phyloP scores from a whole-genome alignment of 1,140 invertebrate species.

The Dendroctonus ponderosae region DNA sequence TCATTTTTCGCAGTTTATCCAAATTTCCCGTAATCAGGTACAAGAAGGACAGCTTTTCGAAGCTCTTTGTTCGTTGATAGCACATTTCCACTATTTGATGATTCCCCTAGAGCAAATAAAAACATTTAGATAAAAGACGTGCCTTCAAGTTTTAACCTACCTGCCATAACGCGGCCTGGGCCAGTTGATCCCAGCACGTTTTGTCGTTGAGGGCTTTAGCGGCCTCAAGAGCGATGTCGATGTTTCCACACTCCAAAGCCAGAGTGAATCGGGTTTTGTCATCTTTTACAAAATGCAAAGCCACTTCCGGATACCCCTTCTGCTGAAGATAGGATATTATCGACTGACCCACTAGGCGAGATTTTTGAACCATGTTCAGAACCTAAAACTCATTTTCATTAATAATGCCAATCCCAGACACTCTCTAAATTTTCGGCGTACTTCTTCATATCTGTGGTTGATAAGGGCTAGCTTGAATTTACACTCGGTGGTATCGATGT shows the following conservation, averaged over 20 bases:
- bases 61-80: conserved; percentile 99
- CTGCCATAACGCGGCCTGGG: conserved; percentile 89
- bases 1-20: conserved; percentile 98
- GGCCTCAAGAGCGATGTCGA: conserved; percentile 92
- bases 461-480: conserved; percentile 97
- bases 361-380: conserved; percentile 95
- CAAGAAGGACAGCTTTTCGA: conserved; percentile 97
- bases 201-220: conserved; percentile 93
- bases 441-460: conserved; percentile 95
- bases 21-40: conserved; percentile 98
- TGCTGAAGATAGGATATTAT: conserved; percentile 99
- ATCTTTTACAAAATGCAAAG: conserved; percentile 99
- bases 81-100: conserved; percentile 98
- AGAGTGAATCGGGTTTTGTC: conserved; percentile 96
- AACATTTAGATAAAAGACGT: not conserved
- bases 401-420: not conserved
- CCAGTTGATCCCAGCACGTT: conserved; percentile 94
- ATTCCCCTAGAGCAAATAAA: conserved; percentile 63
- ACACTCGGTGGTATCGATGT: conserved; percentile 97
- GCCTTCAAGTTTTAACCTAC: conserved; percentile 6
- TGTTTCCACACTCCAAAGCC: conserved; percentile 97
- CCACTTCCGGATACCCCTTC: conserved; percentile 99
- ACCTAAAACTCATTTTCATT: conserved; percentile 54
- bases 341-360: conserved; percentile 96
- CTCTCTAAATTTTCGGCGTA: not conserved